Evolutionary conservation across 2,888 invertebrate genomes (phyloP).

Genomic region (Apodemia zela): DNA sequence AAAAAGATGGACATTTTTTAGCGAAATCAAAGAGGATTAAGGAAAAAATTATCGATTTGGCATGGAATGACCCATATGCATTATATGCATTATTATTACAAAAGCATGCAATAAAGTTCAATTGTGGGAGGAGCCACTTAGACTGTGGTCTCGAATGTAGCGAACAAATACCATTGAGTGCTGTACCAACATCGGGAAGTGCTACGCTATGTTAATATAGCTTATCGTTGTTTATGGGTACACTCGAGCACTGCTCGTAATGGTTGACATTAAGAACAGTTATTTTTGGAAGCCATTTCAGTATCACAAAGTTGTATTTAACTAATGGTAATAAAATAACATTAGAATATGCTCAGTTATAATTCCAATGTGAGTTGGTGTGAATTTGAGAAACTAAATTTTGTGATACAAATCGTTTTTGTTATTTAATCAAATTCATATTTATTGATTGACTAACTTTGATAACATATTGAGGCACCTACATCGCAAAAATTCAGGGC

Average conservation of each 20-base stretch:
- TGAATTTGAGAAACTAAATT: too few species aligned
- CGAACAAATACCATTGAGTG: conserved; percentile 37
- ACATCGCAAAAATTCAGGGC: too few species aligned
- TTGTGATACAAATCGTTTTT: too few species aligned
- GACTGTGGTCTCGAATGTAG: conserved; percentile 32
- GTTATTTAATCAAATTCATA: too few species aligned
- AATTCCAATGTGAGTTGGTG: too few species aligned
- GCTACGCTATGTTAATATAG: not conserved
- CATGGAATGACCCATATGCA: too few species aligned
- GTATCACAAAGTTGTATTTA: not conserved
- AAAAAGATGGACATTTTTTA: too few species aligned
- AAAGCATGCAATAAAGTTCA: conserved; percentile 27
- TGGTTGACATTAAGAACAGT: not conserved
- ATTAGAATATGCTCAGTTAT: not conserved
- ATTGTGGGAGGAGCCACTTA: conserved; percentile 32
- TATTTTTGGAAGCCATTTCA: not conserved
- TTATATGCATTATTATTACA: not conserved
- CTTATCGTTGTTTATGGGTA: conserved; percentile 1
- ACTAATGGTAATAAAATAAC: not conserved
- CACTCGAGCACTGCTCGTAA: not conserved
- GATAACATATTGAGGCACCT: too few species aligned
- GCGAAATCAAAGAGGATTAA: too few species aligned
- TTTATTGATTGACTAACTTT: too few species aligned
- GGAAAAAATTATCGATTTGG: too few species aligned
- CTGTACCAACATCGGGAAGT: conserved; percentile 1